Evolutionary conservation across 2,113 vertebrate genomes (phyloP).

Genomic region (Pimephales promelas): DNA sequence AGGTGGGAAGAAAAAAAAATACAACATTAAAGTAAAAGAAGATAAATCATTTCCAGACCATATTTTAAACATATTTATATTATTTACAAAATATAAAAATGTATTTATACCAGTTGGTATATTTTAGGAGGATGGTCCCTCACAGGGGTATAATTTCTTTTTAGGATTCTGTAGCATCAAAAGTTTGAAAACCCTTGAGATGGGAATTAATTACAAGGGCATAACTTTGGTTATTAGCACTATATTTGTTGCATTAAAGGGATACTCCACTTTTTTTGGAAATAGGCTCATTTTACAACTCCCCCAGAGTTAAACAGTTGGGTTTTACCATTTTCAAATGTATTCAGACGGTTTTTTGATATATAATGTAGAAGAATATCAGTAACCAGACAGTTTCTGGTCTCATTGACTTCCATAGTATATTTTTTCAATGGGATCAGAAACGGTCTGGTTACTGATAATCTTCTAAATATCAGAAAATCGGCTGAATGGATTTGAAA

Average conservation of each 20-base stretch:
- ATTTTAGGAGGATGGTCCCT: not conserved
- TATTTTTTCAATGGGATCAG: too few species aligned
- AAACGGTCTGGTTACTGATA: too few species aligned
- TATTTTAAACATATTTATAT: not conserved
- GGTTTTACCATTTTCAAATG: too few species aligned
- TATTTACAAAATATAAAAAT: not conserved
- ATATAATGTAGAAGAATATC: too few species aligned
- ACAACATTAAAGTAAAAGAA: not conserved
- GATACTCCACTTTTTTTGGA: too few species aligned
- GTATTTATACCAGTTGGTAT: not conserved
- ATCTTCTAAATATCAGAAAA: too few species aligned
- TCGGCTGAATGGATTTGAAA: too few species aligned
- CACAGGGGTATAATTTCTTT: not conserved
- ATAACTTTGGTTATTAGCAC: not conserved
- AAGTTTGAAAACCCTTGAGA: not conserved
- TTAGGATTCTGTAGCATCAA: not conserved
- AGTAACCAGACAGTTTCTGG: too few species aligned
- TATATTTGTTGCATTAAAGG: not conserved
- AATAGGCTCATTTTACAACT: too few species aligned
- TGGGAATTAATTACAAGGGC: not conserved
- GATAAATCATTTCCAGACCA: not conserved
- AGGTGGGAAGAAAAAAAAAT: not conserved
- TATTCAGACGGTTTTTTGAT: too few species aligned
- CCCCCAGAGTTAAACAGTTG: too few species aligned
- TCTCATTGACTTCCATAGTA: too few species aligned